Conservation (phyloP, 92 coral and sea anemone genomes). For the Galaxea fascicularis region DNA sequence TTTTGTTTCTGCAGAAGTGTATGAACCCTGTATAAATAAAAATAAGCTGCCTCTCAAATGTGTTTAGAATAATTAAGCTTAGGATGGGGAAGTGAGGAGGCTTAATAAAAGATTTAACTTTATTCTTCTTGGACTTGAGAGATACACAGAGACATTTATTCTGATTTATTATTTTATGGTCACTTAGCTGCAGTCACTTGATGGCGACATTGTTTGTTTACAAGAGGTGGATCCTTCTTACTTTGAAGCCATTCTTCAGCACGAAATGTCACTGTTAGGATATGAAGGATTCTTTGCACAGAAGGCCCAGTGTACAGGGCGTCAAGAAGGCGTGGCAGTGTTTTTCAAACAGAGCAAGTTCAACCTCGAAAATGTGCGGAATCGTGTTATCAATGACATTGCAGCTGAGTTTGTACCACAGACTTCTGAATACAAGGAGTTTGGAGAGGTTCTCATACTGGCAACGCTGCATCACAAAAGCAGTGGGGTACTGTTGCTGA, state of each 20-base stretch:
- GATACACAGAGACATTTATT: neutral
- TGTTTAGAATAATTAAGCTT: no score
- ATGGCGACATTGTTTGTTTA: constrained; percentile 77
- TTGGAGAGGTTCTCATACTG: constrained; percentile 24
- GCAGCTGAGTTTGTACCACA: neutral
- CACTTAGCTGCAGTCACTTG: constrained; percentile 72
- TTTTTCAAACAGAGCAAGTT: constrained; percentile 64
- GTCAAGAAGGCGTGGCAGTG: constrained; percentile 66
- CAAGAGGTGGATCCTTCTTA: constrained; percentile 85
- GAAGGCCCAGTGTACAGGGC: constrained; percentile 26
- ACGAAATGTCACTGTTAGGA: constrained; percentile 51
- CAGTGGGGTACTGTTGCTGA: constrained; percentile 25
- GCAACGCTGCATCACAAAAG: constrained; percentile 24
- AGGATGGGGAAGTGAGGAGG: no score
- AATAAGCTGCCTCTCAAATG: no score
- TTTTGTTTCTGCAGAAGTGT: no score
- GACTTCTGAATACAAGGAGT: neutral
- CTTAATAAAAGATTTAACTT: no score
- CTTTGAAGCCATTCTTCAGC: constrained; percentile 55
- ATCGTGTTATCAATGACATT: constrained; percentile 12
- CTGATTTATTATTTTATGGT: neutral
- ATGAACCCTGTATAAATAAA: no score
- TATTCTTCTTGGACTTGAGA: neutral
- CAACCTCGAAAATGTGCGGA: constrained; percentile 45
- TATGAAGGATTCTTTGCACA: constrained; percentile 63